A percentile compares a stretch with the other conserved stretches of the same genome.
Conservation (phyloP, 1,140 invertebrate genomes). For the Yoshiicerus persimilis region DNA sequence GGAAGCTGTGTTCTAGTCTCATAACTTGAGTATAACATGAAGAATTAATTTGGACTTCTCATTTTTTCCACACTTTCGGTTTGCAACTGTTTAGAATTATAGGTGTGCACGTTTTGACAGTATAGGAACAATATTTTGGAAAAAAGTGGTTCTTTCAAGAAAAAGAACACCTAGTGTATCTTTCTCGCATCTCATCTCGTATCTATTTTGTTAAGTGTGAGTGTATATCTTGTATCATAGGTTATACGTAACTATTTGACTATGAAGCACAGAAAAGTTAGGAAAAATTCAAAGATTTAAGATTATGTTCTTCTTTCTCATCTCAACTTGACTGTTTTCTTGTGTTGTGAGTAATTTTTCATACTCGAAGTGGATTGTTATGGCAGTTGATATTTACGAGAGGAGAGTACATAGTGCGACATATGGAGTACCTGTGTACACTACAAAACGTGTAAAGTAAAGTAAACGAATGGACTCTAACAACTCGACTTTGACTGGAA, state of each 20-base stretch:
- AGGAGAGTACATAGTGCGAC: background rate
- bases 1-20: background rate
- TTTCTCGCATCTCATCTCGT: background rate
- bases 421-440: conserved; percentile 22
- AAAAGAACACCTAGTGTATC: background rate
- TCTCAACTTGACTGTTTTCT: conserved; percentile 2
- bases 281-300: background rate
- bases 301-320: conserved; percentile 14
- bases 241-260: no score
- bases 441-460: background rate
- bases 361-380: conserved; percentile 6
- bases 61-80: conserved; percentile 1
- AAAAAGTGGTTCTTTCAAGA: conserved; percentile 8
- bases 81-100: conserved; percentile 4
- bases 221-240: no score
- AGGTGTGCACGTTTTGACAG: conserved; percentile 8
- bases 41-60: conserved; percentile 13
- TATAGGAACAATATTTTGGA: conserved; percentile 4
- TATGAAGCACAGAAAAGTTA: background rate
- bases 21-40: background rate
- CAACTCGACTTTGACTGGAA: background rate
- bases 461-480: background rate
- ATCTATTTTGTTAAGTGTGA: background rate
- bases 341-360: conserved; percentile 14
- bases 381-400: conserved; percentile 22